These are phyloP conservation scores for Philaethria dido DNA, from an alignment of 2,888 invertebrate genomes.

Conservation along the genomic window DNA sequence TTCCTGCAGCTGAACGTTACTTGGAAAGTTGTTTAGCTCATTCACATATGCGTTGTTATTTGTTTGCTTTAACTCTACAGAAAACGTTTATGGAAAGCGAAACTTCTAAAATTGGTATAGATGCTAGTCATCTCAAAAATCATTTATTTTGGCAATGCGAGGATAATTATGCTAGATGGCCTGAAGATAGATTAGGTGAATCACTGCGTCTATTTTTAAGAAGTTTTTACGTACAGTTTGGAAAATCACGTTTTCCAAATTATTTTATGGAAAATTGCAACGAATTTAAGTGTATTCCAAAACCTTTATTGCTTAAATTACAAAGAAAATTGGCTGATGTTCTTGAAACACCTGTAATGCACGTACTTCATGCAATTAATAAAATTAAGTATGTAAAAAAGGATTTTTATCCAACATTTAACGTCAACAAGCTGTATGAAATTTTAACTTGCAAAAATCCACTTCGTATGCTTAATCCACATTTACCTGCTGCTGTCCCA, in stretches of 20 bases:
- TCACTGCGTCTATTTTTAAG: constrained; percentile 85
- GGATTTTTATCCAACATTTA: constrained; percentile 86
- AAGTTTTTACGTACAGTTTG: constrained; percentile 85
- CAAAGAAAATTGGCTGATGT: constrained; percentile 88
- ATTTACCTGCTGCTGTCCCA: constrained; percentile 56
- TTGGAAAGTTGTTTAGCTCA: constrained; percentile 88
- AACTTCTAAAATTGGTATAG: constrained; percentile 85
- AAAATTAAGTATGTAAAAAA: constrained; percentile 85
- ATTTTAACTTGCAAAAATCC: constrained; percentile 84
- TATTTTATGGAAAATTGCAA: constrained; percentile 90
- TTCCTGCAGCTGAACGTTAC: constrained; percentile 90
- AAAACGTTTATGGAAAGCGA: constrained; percentile 88
- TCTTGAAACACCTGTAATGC: constrained; percentile 88
- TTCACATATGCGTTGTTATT: constrained; percentile 88
- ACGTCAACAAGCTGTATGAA: constrained; percentile 83
- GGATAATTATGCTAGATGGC: constrained; percentile 87
- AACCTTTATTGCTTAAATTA: constrained; percentile 84
- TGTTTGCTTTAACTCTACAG: constrained; percentile 87
- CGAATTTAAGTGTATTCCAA: constrained; percentile 88
- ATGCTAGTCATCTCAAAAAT: constrained; percentile 88
- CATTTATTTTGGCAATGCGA: constrained; percentile 92
- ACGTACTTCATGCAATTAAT: constrained; percentile 87
- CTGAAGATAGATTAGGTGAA: constrained; percentile 89
- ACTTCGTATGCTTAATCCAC: constrained; percentile 74
- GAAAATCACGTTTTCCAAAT: constrained; percentile 85